Base-by-base conservation (phyloP, 2,797 vertebrate species). In the Argentina silus region DNA sequence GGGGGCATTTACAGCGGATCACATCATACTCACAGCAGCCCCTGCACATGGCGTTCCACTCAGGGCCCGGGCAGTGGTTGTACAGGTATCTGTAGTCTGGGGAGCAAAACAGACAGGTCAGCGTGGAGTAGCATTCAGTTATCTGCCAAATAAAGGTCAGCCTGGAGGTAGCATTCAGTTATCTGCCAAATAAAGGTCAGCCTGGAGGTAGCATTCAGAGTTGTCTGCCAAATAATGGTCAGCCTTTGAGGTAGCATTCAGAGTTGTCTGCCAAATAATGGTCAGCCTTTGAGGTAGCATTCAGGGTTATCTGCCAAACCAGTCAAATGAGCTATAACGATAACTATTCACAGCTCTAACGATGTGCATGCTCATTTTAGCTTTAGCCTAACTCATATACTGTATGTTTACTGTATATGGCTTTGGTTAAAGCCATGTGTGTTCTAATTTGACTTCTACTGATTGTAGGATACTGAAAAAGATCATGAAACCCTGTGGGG, bases 31-130 rank as follows among this genome's bases (percentile, higher is more conserved):
- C 98, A 0, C 98, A 99, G 83, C 98, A 99, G 70, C 95, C 94
- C n/a, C 96, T 92, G 72, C 98, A 99, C 97, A 99, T 97, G 59
- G 98, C 93, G 63, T 95, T 98, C 98, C 98, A 99, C 82, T 99
- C 97, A 0, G 97, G 96, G 0, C 98, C 97, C 0, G 98, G 97
- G 79, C 98, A 99, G 85, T 95, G 90, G 83, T 95, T 95, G 74
- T 97, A 94, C 87, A 96, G 94, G 84, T 96, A 93, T 10, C 95
- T 97, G 92, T 99, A 98, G 82, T 97, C 98, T 99, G 85, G 75
- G 86, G 75, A 3, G 2, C 79, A 11, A 72, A 48, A 12, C 47
- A 8, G 47, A 1, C 7, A 48, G 47, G 47, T 48, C 7, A 48
- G n/a, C 61, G 15, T 61, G 1, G 15, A 17, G 5, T 7, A 15